Percentiles rank a stretch among this genome's conserved stretches.
phyloP scores from a whole-genome alignment of 2,888 invertebrate genomes.

The Epinotia nisella region DNA sequence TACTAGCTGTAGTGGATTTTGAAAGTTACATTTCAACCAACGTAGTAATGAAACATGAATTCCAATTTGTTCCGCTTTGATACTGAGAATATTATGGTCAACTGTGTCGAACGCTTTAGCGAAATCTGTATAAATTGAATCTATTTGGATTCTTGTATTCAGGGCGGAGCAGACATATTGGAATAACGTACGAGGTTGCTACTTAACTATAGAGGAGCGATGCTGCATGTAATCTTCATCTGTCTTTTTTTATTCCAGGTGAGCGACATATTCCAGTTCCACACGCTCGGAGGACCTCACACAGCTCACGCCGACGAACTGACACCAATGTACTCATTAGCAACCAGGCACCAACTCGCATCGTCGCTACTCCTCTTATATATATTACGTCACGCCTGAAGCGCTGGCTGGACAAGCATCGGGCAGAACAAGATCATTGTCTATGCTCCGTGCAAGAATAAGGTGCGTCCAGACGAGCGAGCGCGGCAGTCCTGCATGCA shows the following conservation, averaged over 20 bases:
- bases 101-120: not conserved
- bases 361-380: conserved; percentile 57
- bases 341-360: conserved; percentile 54
- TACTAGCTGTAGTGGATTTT: not conserved
- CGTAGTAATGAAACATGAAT: not conserved
- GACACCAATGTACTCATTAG: conserved; percentile 70
- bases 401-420: too few species aligned
- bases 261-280: conserved; percentile 90
- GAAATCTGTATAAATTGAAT: not conserved
- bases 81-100: not conserved
- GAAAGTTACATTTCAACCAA: not conserved
- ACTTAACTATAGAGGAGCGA: not conserved
- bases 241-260: conserved; percentile 74
- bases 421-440: too few species aligned
- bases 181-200: not conserved
- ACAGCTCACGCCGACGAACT: conserved; percentile 77
- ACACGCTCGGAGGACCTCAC: conserved; percentile 86
- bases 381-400: conserved; percentile 52
- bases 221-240: not conserved
- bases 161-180: not conserved
- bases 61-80: not conserved
- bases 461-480: too few species aligned
- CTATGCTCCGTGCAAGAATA: too few species aligned
- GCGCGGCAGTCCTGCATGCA: too few species aligned
- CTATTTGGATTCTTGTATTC: not conserved